Evolutionary conservation across 2,888 invertebrate species (phyloP).

Genomic region (Electrophaes corylata): DNA sequence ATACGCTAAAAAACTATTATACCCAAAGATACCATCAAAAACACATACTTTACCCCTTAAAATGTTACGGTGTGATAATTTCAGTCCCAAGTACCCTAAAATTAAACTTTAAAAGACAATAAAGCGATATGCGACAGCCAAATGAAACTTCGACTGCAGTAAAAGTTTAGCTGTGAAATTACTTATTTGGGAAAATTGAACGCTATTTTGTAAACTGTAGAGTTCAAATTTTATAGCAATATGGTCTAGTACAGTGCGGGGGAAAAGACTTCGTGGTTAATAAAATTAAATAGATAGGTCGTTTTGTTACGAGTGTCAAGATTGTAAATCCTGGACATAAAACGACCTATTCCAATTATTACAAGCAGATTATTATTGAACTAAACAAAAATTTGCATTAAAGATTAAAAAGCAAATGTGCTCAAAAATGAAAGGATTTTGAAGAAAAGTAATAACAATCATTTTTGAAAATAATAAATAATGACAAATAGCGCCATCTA

Average conservation of each 20-base stretch:
- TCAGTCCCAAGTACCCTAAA: constrained; percentile 17
- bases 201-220: neutral
- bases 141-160: constrained; percentile 30
- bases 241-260: constrained; percentile 16
- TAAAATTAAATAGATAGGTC: constrained; percentile 13
- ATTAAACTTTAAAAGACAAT: constrained; percentile 38
- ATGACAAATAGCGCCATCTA: no score
- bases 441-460: no score
- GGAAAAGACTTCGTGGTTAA: constrained; percentile 9
- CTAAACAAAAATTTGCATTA: no score
- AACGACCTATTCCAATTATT: neutral
- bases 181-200: neutral
- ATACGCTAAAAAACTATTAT: constrained; percentile 8
- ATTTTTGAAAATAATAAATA: no score
- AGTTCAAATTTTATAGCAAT: neutral
- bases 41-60: constrained; percentile 7
- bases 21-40: constrained; percentile 11
- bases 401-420: no score
- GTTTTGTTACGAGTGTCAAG: constrained; percentile 14
- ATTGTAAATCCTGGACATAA: constrained; percentile 9
- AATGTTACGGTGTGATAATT: constrained; percentile 23
- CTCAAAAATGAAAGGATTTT: no score
- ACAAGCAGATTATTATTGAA: no score
- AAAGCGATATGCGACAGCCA: constrained; percentile 30
- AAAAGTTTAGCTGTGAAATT: constrained; percentile 10